These are phyloP conservation scores for Myopa tessellatipennis DNA, from an alignment of 2,888 invertebrate species.

Conservation along the genomic window DNA sequence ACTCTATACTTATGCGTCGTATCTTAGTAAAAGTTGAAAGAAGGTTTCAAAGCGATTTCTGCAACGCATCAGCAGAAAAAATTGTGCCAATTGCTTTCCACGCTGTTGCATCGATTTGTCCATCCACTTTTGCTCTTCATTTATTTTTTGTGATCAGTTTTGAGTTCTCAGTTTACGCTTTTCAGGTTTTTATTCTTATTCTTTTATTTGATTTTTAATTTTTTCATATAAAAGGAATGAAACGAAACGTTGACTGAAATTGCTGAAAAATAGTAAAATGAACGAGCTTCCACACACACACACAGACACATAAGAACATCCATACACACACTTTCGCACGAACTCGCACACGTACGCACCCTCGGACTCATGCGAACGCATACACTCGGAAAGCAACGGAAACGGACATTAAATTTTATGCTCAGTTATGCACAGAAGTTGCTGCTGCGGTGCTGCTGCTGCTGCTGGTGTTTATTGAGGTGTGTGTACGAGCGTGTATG, in stretches of 20 bases:
- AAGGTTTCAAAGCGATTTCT: not conserved
- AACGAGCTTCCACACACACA: not conserved
- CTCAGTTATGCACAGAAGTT: slow-evolving; percentile 55
- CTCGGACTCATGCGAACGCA: not conserved
- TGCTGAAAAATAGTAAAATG: not conserved
- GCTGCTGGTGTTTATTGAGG: not conserved
- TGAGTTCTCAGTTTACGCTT: not conserved
- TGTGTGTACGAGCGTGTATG: slow-evolving; percentile 7
- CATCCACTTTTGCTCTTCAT: slow-evolving; percentile 47
- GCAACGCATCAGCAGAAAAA: not conserved
- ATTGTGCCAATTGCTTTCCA: slow-evolving; percentile 54
- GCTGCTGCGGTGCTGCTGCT: not conserved
- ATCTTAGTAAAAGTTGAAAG: not conserved
- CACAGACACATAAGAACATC: not conserved
- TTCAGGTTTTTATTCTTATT: not conserved
- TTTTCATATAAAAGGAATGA: not conserved
- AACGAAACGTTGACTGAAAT: not conserved
- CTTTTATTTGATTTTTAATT: no score
- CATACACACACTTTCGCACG: not conserved
- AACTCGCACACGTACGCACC: slow-evolving; percentile 1
- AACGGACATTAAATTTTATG: slow-evolving; percentile 64
- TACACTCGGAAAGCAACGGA: slow-evolving; percentile 45
- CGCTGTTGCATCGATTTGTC: slow-evolving; percentile 58
- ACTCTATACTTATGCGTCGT: not conserved
- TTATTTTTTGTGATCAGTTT: not conserved